phyloP scores from a whole-genome alignment of 2,888 invertebrate species.

The Zeuzera pyrina region DNA sequence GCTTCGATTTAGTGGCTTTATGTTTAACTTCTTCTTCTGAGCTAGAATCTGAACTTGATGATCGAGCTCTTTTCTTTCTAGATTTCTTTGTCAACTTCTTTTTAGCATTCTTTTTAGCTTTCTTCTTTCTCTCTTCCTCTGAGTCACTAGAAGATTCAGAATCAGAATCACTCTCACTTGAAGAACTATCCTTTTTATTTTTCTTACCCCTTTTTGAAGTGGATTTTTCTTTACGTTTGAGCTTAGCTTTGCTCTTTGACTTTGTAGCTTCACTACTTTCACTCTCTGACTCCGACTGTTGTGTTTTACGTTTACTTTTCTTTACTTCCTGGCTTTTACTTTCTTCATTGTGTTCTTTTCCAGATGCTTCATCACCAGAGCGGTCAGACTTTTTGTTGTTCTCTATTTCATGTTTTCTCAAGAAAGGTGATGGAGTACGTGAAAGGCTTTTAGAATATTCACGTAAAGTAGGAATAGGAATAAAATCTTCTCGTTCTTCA shows the following conservation, averaged over 20 bases:
- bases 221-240: constrained; percentile 68
- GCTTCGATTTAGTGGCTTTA: constrained; percentile 58
- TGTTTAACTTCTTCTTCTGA: constrained; percentile 67
- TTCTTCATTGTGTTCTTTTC: constrained; percentile 57
- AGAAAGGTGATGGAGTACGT: constrained; percentile 89
- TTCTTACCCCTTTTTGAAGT: constrained; percentile 71
- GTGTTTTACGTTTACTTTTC: constrained; percentile 68
- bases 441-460: constrained; percentile 84
- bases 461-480: constrained; percentile 45
- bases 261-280: constrained; percentile 57
- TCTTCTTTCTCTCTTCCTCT: constrained; percentile 66
- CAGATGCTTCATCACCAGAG: constrained; percentile 55
- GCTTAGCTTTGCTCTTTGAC: constrained; percentile 56
- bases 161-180: constrained; percentile 66
- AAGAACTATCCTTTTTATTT: constrained; percentile 59
- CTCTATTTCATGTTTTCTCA: constrained; percentile 77
- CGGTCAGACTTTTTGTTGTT: constrained; percentile 53
- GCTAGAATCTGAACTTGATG: constrained; percentile 66
- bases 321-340: constrained; percentile 43
- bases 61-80: constrained; percentile 58
- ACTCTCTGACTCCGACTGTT: constrained; percentile 63
- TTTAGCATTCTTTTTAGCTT: constrained; percentile 58
- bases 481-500: constrained; percentile 54
- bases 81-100: constrained; percentile 63
- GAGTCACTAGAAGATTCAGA: constrained; percentile 67